These are phyloP conservation scores for Premnoplex brunnescens DNA, from an alignment of 2,797 vertebrate species.

Conservation along the genomic window DNA sequence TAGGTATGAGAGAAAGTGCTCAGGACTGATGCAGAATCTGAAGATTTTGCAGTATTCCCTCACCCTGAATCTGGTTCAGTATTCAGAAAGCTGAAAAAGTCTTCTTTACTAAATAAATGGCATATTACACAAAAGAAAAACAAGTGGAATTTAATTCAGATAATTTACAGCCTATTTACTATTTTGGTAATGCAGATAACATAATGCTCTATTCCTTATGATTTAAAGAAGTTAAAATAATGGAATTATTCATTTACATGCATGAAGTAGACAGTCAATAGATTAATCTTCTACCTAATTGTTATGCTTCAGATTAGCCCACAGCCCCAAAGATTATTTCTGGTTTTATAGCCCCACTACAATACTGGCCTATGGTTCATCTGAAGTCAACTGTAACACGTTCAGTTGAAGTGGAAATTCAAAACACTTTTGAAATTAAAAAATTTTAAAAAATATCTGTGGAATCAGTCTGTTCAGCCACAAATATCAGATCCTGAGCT, in stretches of 20 bases:
- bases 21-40: background rate
- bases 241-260: constrained; percentile 3
- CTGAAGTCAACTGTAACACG: background rate
- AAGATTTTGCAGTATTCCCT: background rate
- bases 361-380: background rate
- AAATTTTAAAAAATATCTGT: no score
- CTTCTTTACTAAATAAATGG: constrained; percentile 13
- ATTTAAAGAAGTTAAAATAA: constrained; percentile 20
- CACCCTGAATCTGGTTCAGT: background rate
- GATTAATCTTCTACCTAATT: constrained; percentile 15
- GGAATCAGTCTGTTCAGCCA: background rate
- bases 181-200: constrained; percentile 28
- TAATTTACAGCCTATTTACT: constrained; percentile 32
- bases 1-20: background rate
- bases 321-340: background rate
- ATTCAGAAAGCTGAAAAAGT: background rate
- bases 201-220: constrained; percentile 27
- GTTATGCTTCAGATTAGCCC: background rate
- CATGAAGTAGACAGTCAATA: background rate
- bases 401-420: background rate
- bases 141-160: constrained; percentile 19
- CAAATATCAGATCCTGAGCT: background rate
- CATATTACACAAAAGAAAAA: constrained; percentile 3
- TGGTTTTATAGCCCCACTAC: background rate
- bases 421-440: background rate